These are phyloP conservation scores for Drosophila equinoxialis DNA, from an alignment of 1,140 invertebrate genomes.

Conservation along the genomic window DNA sequence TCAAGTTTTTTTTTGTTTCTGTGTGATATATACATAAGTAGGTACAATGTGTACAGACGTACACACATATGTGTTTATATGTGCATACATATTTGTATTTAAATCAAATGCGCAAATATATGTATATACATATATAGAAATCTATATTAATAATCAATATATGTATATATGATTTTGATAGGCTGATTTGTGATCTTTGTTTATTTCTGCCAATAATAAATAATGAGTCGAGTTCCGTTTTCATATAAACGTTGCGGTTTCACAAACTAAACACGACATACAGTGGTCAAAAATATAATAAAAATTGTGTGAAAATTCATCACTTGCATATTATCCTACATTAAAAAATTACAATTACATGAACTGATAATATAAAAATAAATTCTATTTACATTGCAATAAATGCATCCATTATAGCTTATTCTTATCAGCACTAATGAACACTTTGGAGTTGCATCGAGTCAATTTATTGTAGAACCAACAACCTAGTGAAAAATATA, in stretches of 20 bases:
- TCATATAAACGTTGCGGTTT: background rate
- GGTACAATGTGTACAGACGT: background rate
- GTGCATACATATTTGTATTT: background rate
- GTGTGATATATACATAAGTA: background rate
- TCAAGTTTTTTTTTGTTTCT: background rate
- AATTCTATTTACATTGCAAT: too few relatives aligned
- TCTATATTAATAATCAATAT: background rate
- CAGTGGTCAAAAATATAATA: background rate
- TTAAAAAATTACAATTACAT: too few relatives aligned
- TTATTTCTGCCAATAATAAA: background rate
- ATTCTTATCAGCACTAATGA: too few relatives aligned
- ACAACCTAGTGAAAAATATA: too few relatives aligned
- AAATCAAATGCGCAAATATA: slow-evolving; percentile 9
- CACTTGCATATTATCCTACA: too few relatives aligned
- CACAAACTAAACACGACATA: background rate
- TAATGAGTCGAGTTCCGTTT: slow-evolving; percentile 5
- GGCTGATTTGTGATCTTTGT: background rate
- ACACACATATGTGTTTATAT: slow-evolving; percentile 17
- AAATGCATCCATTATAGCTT: too few relatives aligned
- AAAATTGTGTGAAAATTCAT: background rate
- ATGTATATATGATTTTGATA: background rate
- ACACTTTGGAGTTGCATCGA: too few relatives aligned
- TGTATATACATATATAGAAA: slow-evolving; percentile 15
- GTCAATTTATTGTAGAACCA: too few relatives aligned
- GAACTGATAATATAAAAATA: too few relatives aligned